These are phyloP conservation scores for Plagodis dolabraria DNA, from an alignment of 2,888 invertebrate genomes.

Conservation along the genomic window DNA sequence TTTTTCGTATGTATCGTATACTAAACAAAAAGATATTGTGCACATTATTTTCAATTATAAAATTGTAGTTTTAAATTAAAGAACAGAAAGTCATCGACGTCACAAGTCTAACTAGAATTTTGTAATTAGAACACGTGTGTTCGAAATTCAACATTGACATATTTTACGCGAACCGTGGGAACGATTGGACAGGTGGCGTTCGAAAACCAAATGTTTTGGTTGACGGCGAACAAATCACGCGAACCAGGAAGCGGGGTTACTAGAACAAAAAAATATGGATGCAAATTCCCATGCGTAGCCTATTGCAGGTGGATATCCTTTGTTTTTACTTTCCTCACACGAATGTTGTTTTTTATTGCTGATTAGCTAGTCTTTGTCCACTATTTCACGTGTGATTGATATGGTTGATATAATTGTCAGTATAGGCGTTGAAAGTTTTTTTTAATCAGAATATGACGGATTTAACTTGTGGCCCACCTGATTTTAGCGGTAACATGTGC, in stretches of 20 bases:
- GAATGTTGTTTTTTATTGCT: background rate
- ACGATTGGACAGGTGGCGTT: slow-evolving; percentile 69
- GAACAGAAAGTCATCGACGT: slow-evolving; percentile 34
- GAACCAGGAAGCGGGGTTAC: slow-evolving; percentile 62
- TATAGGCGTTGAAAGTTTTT: too few relatives aligned
- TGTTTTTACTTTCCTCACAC: too few relatives aligned
- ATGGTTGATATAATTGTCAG: too few relatives aligned
- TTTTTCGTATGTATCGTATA: too few relatives aligned
- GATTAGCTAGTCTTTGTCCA: too few relatives aligned
- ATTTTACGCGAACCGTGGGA: slow-evolving; percentile 64
- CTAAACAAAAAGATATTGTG: too few relatives aligned
- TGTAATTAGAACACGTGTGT: slow-evolving; percentile 59
- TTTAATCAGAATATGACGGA: too few relatives aligned
- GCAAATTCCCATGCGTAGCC: slow-evolving; percentile 38
- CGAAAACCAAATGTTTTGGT: slow-evolving; percentile 64
- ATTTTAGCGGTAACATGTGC: too few relatives aligned
- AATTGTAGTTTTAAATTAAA: slow-evolving; percentile 25
- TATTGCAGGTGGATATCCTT: slow-evolving; percentile 8
- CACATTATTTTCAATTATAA: too few relatives aligned
- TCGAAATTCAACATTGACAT: slow-evolving; percentile 39
- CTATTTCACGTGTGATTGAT: too few relatives aligned
- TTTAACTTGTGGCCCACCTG: too few relatives aligned
- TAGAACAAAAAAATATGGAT: slow-evolving; percentile 48
- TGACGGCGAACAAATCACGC: slow-evolving; percentile 68
- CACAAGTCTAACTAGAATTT: slow-evolving; percentile 44